Evolutionary conservation across 1,140 invertebrate species (phyloP).

Genomic region (Cyphomyrmex costatus): DNA sequence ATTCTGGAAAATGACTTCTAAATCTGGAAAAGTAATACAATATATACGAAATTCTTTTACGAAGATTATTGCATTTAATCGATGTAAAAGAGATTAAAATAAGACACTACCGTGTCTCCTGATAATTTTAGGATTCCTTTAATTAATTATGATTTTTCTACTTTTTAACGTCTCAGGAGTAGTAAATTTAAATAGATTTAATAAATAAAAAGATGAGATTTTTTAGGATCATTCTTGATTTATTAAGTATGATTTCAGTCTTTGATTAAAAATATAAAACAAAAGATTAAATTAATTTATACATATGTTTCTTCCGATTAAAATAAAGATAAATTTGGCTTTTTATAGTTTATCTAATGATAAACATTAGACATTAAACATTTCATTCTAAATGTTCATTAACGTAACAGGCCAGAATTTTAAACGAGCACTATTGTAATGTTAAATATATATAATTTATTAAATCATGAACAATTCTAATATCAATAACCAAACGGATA

Average conservation of each 20-base stretch:
- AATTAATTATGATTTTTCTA: background rate
- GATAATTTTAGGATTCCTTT: background rate
- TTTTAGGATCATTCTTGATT: background rate
- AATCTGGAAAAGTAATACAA: too few species aligned
- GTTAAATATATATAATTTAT: too few species aligned
- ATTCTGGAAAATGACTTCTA: too few species aligned
- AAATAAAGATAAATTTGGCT: background rate
- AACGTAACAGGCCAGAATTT: background rate
- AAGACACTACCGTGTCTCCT: too few species aligned
- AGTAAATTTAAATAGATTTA: background rate
- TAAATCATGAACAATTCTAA: too few species aligned
- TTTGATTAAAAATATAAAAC: background rate
- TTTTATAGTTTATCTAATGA: too few species aligned
- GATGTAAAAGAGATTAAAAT: too few species aligned
- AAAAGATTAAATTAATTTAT: background rate
- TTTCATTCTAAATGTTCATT: background rate
- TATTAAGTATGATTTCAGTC: background rate
- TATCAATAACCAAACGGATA: too few species aligned
- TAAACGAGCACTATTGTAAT: too few species aligned
- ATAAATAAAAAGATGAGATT: background rate
- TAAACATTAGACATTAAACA: background rate
- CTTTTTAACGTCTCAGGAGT: background rate
- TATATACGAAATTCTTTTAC: too few species aligned
- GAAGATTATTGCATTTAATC: too few species aligned
- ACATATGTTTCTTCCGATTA: background rate